A percentile compares a stretch with the other conserved stretches of the same genome.
Evolutionary conservation across 2,888 invertebrate species (phyloP).

Genomic region (Eubasilissa splendida): DNA sequence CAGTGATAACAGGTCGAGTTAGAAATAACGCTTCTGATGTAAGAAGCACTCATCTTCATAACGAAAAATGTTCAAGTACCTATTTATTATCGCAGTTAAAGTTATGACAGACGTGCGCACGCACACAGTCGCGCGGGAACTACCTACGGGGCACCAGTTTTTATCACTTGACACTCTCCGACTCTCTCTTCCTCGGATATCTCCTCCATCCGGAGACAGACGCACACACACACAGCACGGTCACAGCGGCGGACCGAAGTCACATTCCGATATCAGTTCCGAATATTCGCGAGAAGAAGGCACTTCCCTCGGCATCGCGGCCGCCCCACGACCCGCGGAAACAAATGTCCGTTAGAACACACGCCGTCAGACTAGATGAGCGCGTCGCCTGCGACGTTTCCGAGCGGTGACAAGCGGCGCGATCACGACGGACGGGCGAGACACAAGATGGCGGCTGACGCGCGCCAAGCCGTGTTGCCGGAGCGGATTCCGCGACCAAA

Average conservation of each 20-base stretch:
- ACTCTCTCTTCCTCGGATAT: conserved; percentile 50
- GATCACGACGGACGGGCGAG: conserved; percentile 17
- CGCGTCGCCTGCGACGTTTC: background rate
- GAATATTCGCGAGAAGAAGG: conserved; percentile 38
- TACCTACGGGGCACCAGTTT: conserved; percentile 50
- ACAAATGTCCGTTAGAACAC: no score
- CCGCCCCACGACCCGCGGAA: background rate
- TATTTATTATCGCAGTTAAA: conserved; percentile 7
- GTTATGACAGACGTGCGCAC: conserved; percentile 36
- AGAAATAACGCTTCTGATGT: no score
- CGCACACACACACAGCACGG: conserved; percentile 36
- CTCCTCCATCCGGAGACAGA: conserved; percentile 42
- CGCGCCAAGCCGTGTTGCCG: conserved; percentile 33
- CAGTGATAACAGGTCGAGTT: no score
- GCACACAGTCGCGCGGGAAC: conserved; percentile 19
- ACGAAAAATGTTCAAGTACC: conserved; percentile 8
- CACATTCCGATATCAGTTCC: conserved; percentile 50
- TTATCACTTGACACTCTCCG: conserved; percentile 50
- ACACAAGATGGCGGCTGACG: conserved; percentile 43
- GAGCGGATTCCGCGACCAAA: conserved; percentile 42
- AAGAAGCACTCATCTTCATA: conserved; percentile 20
- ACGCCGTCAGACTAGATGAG: background rate
- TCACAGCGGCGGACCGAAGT: conserved; percentile 37
- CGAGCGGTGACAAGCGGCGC: conserved; percentile 15
- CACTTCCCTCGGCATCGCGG: conserved; percentile 6